Base-by-base conservation (phyloP, 2,797 vertebrate genomes). In the Echeneis naucrates region DNA sequence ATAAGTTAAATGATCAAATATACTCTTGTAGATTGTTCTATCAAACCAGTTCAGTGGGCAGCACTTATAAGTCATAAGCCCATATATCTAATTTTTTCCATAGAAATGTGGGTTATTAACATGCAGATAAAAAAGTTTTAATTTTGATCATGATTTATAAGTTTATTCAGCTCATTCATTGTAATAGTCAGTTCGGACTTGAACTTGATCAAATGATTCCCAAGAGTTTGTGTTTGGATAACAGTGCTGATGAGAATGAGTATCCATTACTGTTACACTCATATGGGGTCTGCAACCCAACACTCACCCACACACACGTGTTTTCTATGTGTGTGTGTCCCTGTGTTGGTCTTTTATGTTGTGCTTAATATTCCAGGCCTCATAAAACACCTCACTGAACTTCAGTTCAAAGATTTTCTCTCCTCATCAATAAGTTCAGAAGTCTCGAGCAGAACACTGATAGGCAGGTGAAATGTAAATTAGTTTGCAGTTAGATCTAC, bases 401-500 rank as follows among this genome's bases (percentile, higher is more conserved):
- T 51, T 54, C 2, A 6, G 53, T 62, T 50, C 61, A 58, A 37
- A 24, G 57, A 59, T 58, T 54, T 56, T 40, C 44, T 59, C 30
- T 42, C 16, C 13, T 70, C 77, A 54, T 64, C 56, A 52, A 44
- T 48, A 45, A 4, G 2, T 37, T 60, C 38, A 56, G 16, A 8
- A 59, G 42, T 68, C 33, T 66, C 10, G 16, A 45, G 38, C 26
- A 47, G 38, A 44, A 54, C 6, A 44, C 1, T 0, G 0, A 52
- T 52, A 33, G 51, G 72, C 53, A 58, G 78, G 38, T 63, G 17
- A 75, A 72, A 73, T 66, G 21, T 64, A 42, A 68, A 80, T 80
- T 44, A 48, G 33, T 26, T 71, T 56, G 52, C 58, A 57, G 66
- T 27, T 48, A 57, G 55, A 70, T 60, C 76, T 47, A 78, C 24